Base-by-base conservation (phyloP, 2,113 vertebrate genomes). In the Gadus macrocephalus region DNA sequence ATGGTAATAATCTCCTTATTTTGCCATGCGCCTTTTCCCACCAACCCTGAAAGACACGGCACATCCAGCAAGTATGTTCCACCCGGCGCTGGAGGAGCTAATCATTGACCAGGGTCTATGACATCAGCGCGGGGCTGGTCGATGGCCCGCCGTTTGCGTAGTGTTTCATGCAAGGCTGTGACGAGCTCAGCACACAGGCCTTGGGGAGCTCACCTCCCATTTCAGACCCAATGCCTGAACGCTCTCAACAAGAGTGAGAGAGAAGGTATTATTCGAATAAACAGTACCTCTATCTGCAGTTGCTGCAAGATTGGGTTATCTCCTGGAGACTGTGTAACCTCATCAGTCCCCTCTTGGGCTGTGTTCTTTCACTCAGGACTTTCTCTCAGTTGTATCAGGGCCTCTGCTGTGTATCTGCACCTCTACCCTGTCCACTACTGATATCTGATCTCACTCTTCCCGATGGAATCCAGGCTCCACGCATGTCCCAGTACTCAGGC, bases 141-240 rank as follows among this genome's bases (percentile, higher is more conserved):
- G 35, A 15, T 53, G 67, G 42, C 59, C 11, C 60, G 42, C 59
- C 19, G 3, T 59, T 19, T 28, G 72, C 81, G 88, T 83, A 81
- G 78, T 74, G 89, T 90, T 84, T 90, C 81, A 80, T 86, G 78
- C 55, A 22, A 20, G 25, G 15, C 71, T 73, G 82, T 63, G 15
- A 83, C 71, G 35, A 72, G 42, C 66, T 74, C 76, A 68, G 56
- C 67, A 74, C 71, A 49, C 42, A 9, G 42, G 42, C 42, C 42
- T 9, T 49, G 42, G 42, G 42, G 42, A 49, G 2, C 42, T 49
- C 42, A 49, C 11, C 42, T 49, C 42, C 42, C 42, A 49, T 49
- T 49, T 49, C 42, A 49, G 42, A 49, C 42, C 42, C 12, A 14
- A 49, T 49, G 42, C 42, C 11, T 49, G 42, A 49, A 49, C 1